Conservation (phyloP, 2,888 invertebrate species). For the Enchytraeus crypticus region DNA sequence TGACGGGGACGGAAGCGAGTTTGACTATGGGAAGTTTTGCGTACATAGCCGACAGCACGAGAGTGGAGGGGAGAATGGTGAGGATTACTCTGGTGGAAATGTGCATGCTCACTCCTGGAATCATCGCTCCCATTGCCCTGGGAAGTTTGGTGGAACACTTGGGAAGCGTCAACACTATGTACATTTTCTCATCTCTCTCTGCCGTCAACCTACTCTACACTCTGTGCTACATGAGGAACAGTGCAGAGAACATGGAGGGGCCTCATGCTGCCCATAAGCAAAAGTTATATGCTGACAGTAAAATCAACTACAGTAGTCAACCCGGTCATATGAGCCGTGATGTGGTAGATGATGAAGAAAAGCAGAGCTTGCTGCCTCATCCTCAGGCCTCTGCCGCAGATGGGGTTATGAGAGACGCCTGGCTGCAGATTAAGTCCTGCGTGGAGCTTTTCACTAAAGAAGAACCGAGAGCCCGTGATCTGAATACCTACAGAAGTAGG, state of each 20-base stretch:
- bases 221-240: conserved; percentile 16
- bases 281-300: no score
- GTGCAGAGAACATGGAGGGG: neutral
- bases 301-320: no score
- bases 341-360: no score
- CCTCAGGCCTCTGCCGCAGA: no score
- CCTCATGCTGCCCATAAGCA: no score
- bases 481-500: no score
- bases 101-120: conserved; percentile 9
- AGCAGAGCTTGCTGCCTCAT: no score
- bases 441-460: neutral
- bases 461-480: no score
- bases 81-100: conserved; percentile 16
- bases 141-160: conserved; percentile 6
- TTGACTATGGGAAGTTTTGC: conserved; percentile 18
- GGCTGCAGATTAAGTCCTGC: conserved; percentile 1
- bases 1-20: conserved; percentile 6
- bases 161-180: conserved; percentile 10
- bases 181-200: neutral
- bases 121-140: conserved; percentile 8
- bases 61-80: conserved; percentile 9
- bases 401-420: no score
- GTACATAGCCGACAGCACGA: conserved; percentile 17
- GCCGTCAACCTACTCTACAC: conserved; percentile 13
- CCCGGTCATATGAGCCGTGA: no score